Conservation (phyloP, 2,888 invertebrate species). For the Stomorhina lunata region DNA sequence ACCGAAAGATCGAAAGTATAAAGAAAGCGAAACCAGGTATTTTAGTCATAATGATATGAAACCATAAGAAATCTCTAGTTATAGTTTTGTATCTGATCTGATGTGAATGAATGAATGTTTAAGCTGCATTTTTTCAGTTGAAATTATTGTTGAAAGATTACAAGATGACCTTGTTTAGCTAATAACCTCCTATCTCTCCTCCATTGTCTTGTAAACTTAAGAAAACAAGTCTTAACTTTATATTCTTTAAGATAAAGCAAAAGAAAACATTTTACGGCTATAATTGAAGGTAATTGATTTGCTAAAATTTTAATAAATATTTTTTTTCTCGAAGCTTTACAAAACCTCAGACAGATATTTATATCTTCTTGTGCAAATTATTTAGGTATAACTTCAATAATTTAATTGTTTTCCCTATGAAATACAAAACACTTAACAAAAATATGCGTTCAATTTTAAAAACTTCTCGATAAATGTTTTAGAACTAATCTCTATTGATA, state of each 20-base stretch:
- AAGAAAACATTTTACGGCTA: slow-evolving; percentile 38
- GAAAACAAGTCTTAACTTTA: slow-evolving; percentile 13
- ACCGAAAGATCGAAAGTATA: slow-evolving; percentile 34
- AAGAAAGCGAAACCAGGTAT: slow-evolving; percentile 50
- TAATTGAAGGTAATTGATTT: slow-evolving; percentile 60
- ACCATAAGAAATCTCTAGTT: slow-evolving; percentile 47
- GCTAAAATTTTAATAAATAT: slow-evolving; percentile 48
- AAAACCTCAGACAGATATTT: slow-evolving; percentile 43
- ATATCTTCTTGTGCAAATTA: slow-evolving; percentile 37
- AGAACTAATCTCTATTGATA: slow-evolving; percentile 35
- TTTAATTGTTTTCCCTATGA: slow-evolving; percentile 38
- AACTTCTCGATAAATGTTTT: slow-evolving; percentile 41
- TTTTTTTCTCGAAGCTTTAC: slow-evolving; percentile 57
- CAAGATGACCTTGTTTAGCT: slow-evolving; percentile 56
- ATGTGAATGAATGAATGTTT: slow-evolving; percentile 32
- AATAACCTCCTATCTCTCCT: too few species aligned
- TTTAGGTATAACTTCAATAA: slow-evolving; percentile 46
- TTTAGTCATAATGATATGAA: slow-evolving; percentile 51
- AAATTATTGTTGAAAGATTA: slow-evolving; percentile 52
- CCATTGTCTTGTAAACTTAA: slow-evolving; percentile 31
- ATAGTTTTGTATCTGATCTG: slow-evolving; percentile 39
- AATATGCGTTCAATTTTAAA: slow-evolving; percentile 28
- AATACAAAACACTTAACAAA: slow-evolving; percentile 18
- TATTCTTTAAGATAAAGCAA: slow-evolving; percentile 17
- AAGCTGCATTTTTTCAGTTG: slow-evolving; percentile 59